A percentile compares a stretch with the other conserved stretches of the same genome.
These are phyloP conservation scores for Phthorimaea operculella DNA, from an alignment of 1,140 invertebrate species.

Conservation along the genomic window DNA sequence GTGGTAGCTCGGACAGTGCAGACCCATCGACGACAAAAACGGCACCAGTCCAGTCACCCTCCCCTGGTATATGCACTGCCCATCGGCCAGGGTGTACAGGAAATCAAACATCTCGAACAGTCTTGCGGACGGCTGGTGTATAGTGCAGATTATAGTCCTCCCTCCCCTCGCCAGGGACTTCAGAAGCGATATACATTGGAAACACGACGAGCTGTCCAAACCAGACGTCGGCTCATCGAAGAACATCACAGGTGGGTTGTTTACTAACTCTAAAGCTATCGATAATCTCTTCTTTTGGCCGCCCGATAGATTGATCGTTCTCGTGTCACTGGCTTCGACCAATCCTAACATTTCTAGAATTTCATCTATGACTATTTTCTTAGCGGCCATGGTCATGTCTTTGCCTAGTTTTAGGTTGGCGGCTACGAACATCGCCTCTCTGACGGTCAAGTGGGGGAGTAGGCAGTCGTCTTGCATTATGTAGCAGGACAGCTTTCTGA, in stretches of 20 bases:
- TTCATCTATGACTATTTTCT: constrained; percentile 84
- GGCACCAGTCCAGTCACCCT: constrained; percentile 83
- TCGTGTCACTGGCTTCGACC: constrained; percentile 80
- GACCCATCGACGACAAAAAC: constrained; percentile 83
- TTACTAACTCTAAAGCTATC: constrained; percentile 87
- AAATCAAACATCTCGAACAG: constrained; percentile 97
- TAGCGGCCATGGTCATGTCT: constrained; percentile 77
- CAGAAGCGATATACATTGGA: constrained; percentile 87
- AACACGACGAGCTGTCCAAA: constrained; percentile 91
- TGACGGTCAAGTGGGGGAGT: constrained; percentile 86
- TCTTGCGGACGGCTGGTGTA: constrained; percentile 96
- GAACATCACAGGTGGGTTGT: constrained; percentile 96
- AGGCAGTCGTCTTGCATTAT: constrained; percentile 97
- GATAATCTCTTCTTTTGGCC: constrained; percentile 94
- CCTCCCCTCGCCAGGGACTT: constrained; percentile 83
- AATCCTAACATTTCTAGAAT: constrained; percentile 84
- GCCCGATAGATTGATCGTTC: constrained; percentile 85
- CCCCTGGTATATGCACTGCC: constrained; percentile 93
- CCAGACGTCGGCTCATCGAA: constrained; percentile 98
- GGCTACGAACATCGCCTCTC: constrained; percentile 90
- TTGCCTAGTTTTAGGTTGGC: constrained; percentile 93
- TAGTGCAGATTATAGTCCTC: constrained; percentile 94
- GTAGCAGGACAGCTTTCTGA: constrained; percentile 93
- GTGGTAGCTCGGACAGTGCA: constrained; percentile 93
- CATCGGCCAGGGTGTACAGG: constrained; percentile 89